Conservation (phyloP, 2,888 invertebrate genomes). For the Carcina quercana region DNA sequence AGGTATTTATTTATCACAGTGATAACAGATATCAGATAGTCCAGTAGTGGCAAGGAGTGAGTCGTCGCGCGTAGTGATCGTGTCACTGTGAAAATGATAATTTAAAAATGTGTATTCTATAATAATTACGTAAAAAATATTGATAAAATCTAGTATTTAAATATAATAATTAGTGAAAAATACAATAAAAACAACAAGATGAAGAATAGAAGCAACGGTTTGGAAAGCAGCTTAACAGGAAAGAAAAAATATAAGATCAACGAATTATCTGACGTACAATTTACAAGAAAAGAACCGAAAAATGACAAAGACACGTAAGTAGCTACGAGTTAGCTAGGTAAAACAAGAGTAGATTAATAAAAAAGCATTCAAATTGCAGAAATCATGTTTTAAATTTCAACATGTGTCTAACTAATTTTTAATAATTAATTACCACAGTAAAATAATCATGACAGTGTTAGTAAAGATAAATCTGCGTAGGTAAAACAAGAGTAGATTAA, state of each 20-base stretch:
- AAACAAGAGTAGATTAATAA: too few species aligned
- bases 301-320: constrained; percentile 19
- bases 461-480: too few species aligned
- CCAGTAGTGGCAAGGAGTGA: background rate
- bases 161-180: background rate
- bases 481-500: too few species aligned
- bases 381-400: too few species aligned
- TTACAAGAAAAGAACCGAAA: constrained; percentile 15
- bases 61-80: too few species aligned
- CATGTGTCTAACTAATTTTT: too few species aligned
- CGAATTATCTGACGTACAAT: constrained; percentile 19
- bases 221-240: constrained; percentile 7
- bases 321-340: too few species aligned
- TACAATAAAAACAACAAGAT: background rate
- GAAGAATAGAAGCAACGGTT: constrained; percentile 6
- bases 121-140: background rate
- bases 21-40: background rate
- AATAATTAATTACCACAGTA: too few species aligned
- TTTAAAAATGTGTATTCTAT: background rate
- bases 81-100: background rate
- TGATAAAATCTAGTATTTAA: background rate
- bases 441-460: too few species aligned
- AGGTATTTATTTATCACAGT: too few species aligned
- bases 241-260: constrained; percentile 21
- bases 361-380: too few species aligned